These are phyloP conservation scores for Sylvietta virens DNA, from an alignment of 2,113 vertebrate species.

Conservation along the genomic window DNA sequence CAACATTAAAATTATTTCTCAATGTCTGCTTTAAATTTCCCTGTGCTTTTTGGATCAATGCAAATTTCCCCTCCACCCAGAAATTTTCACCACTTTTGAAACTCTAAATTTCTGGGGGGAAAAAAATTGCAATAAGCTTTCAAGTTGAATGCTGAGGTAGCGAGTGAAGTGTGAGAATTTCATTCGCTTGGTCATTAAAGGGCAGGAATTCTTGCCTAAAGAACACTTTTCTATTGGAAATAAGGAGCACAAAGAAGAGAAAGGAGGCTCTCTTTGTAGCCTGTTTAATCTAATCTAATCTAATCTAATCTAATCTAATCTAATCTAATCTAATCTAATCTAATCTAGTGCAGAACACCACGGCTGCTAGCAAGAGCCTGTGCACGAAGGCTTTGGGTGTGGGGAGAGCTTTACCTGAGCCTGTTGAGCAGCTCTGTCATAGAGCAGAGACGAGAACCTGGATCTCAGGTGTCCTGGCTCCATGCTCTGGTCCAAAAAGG, in stretches of 20 bases:
- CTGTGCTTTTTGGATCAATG: background rate
- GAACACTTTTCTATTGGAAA: background rate
- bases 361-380: background rate
- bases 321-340: background rate
- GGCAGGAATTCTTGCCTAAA: background rate
- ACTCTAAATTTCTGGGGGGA: background rate
- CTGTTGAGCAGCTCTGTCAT: rapidly evolving
- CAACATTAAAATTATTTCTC: background rate
- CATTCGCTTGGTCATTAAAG: background rate
- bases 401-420: background rate
- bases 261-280: background rate
- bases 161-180: background rate
- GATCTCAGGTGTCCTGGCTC: background rate
- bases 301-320: background rate
- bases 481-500: background rate
- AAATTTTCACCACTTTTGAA: background rate
- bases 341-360: background rate
- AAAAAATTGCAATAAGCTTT: background rate
- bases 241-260: background rate
- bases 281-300: background rate
- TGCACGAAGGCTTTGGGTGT: rapidly evolving
- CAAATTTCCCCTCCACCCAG: background rate
- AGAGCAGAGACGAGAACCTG: background rate
- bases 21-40: background rate
- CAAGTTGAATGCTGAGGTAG: background rate